Conservation (phyloP, 2,888 invertebrate genomes). For the Meghimatium bilineatum region DNA sequence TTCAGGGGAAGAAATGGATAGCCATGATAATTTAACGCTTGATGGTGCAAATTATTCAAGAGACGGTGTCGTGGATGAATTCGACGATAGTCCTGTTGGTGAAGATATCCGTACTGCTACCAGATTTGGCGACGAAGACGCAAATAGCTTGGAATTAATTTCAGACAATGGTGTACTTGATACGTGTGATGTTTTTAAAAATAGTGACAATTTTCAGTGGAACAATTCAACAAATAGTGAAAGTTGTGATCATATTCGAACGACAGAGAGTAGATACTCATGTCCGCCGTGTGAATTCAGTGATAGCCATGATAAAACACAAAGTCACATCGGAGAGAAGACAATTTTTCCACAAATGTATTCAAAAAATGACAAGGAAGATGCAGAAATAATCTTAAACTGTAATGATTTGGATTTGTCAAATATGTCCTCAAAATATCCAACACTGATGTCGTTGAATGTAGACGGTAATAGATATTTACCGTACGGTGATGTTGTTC, state of each 20-base stretch:
- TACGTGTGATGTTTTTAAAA: no score
- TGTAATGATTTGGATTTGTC: background rate
- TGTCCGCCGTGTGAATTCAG: background rate
- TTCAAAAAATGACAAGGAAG: no score
- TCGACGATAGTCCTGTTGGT: background rate
- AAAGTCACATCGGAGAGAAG: slow-evolving; percentile 1
- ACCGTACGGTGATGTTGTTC: background rate
- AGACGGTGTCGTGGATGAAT: background rate
- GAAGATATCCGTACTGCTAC: background rate
- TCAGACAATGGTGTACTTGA: background rate
- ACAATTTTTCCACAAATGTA: background rate
- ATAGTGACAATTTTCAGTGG: no score
- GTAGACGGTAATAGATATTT: slow-evolving; percentile 7
- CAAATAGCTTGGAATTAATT: background rate
- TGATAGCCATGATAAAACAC: background rate
- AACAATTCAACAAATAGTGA: background rate
- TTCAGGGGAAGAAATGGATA: slow-evolving; percentile 35
- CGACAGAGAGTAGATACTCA: background rate
- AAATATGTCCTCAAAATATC: background rate
- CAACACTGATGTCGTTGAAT: background rate
- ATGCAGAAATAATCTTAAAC: background rate
- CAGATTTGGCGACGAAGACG: background rate
- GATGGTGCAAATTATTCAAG: background rate
- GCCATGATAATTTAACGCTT: background rate
- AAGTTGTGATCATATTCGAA: background rate